Conservation (phyloP, 2,113 vertebrate species). For the Eubucco bourcierii region DNA sequence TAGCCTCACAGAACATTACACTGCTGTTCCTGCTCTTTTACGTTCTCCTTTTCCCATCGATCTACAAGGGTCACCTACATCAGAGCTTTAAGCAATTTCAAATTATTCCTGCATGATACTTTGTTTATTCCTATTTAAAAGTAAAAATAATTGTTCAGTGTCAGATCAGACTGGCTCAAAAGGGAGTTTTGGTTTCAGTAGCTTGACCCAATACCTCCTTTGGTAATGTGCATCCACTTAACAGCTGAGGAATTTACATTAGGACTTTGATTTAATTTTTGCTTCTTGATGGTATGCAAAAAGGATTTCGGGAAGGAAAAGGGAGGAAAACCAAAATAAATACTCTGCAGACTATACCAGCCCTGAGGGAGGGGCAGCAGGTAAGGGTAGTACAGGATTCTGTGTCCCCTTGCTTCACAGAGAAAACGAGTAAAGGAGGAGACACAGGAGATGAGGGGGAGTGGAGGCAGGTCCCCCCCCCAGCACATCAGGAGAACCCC, state of each 20-base stretch:
- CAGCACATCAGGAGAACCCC: no score
- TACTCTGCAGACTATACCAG: not conserved
- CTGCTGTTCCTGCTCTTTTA: not conserved
- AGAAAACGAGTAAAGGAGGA: no score
- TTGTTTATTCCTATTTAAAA: not conserved
- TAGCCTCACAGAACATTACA: not conserved
- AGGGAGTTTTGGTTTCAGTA: not conserved
- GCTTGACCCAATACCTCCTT: not conserved
- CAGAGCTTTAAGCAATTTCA: not conserved
- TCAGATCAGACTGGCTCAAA: not conserved
- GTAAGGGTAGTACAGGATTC: no score
- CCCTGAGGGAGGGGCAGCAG: no score
- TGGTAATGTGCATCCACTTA: not conserved
- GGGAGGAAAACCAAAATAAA: not conserved
- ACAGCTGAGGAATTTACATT: not conserved
- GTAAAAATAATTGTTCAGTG: not conserved
- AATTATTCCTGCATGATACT: not conserved
- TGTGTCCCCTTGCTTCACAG: no score
- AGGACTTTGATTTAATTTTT: not conserved
- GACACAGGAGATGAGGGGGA: no score
- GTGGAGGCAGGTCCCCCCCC: no score
- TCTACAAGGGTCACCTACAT: accelerated
- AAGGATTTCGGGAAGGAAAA: not conserved
- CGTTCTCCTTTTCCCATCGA: not conserved
- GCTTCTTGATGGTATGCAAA: accelerated